Evolutionary conservation across 2,113 vertebrate genomes (phyloP).

Genomic region (Mionectes macconnelli): DNA sequence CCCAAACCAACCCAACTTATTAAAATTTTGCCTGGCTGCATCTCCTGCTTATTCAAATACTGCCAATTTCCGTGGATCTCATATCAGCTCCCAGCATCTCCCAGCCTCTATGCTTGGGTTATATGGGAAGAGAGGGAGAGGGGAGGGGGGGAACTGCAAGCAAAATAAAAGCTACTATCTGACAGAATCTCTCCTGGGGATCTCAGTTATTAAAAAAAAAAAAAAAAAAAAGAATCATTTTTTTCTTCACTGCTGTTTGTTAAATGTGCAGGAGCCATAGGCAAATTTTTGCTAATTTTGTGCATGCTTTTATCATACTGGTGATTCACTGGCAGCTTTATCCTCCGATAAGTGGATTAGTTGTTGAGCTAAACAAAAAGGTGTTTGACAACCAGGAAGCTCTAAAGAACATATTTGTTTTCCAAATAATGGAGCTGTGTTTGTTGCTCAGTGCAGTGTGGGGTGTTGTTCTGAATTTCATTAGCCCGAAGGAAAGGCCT

Average conservation of each 20-base stretch:
- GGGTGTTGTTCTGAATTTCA: not conserved
- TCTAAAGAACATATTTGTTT: constrained; percentile 81
- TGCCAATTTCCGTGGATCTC: constrained; percentile 33
- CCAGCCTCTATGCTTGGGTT: constrained; percentile 1
- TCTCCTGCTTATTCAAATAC: constrained; percentile 46
- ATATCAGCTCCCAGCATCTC: constrained; percentile 55
- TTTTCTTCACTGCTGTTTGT: constrained; percentile 65
- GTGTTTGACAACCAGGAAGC: constrained; percentile 72
- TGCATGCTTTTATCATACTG: constrained; percentile 77
- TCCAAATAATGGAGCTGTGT: constrained; percentile 69
- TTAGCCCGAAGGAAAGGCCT: not conserved
- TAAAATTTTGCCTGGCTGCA: not conserved
- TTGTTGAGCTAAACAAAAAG: constrained; percentile 79
- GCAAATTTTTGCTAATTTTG: constrained; percentile 79
- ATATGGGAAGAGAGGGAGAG: not conserved
- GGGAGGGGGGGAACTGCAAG: not conserved
- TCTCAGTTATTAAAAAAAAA: constrained; percentile 45
- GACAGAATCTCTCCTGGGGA: constrained; percentile 63
- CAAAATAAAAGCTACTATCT: constrained; percentile 47
- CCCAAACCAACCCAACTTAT: not conserved
- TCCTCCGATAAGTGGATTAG: constrained; percentile 84
- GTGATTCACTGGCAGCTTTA: constrained; percentile 76
- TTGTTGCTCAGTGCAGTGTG: constrained; percentile 18
- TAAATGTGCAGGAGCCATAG: constrained; percentile 66
- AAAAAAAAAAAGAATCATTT: constrained; percentile 29